Evolutionary conservation across 2,113 vertebrate genomes (phyloP).

Genomic region (Pteropus alecto): DNA sequence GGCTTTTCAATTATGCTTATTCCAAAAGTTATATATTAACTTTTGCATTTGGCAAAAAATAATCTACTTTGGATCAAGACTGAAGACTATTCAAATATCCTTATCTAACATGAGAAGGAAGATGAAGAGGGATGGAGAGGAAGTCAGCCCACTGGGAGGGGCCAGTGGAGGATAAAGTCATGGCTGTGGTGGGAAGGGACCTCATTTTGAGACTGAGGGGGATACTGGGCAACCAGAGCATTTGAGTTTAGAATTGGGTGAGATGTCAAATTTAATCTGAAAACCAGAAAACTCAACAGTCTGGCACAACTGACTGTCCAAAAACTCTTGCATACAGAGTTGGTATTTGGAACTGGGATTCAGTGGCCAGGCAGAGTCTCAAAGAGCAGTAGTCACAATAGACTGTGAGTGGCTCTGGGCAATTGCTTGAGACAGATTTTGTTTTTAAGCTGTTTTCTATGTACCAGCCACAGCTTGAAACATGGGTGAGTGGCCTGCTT

Average conservation of each 20-base stretch:
- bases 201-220: neutral
- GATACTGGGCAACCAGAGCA: neutral
- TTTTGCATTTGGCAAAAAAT: neutral
- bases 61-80: neutral
- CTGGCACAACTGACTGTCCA: neutral
- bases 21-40: neutral
- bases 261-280: neutral
- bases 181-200: no score
- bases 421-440: conserved; percentile 27
- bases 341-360: neutral
- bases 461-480: conserved; percentile 25
- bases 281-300: neutral
- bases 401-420: neutral
- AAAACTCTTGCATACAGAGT: neutral
- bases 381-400: neutral
- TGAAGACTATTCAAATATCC: neutral
- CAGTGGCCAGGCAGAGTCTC: neutral
- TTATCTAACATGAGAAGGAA: neutral
- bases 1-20: neutral
- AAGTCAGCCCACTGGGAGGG: neutral
- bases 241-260: neutral
- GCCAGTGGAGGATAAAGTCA: no score
- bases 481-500: neutral
- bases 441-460: conserved; percentile 53
- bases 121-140: neutral